These are phyloP conservation scores for Sternarchorhynchus goeldii DNA, from an alignment of 2,797 vertebrate species.

Conservation along the genomic window DNA sequence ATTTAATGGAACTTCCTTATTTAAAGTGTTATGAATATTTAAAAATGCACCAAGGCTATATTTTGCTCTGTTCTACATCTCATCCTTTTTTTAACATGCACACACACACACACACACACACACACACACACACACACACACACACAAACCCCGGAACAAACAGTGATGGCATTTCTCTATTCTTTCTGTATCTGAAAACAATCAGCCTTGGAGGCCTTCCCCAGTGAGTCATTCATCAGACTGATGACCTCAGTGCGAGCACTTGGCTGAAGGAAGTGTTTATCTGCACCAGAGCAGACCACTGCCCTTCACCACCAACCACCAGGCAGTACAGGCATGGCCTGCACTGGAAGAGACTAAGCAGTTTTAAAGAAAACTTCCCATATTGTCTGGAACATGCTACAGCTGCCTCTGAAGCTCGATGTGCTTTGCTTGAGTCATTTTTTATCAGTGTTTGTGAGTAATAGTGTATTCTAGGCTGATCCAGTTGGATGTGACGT, in stretches of 20 bases:
- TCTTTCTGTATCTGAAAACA: conserved; percentile 29
- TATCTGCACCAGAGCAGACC: conserved; percentile 29
- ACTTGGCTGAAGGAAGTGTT: conserved; percentile 52
- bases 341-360: conserved; percentile 3
- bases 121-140: neutral
- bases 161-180: conserved; percentile 23
- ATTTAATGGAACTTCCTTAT: conserved; percentile 8
- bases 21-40: conserved; percentile 39
- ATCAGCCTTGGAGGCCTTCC: conserved; percentile 35
- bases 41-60: conserved; percentile 37
- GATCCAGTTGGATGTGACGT: conserved; percentile 17
- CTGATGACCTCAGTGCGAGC: conserved; percentile 47
- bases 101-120: conserved; percentile 20
- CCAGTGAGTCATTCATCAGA: conserved; percentile 43
- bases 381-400: conserved; percentile 9
- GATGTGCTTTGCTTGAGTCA: neutral
- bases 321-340: neutral
- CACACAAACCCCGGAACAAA: neutral
- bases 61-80: conserved; percentile 1
- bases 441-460: conserved; percentile 10
- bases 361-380: neutral
- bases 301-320: conserved; percentile 24
- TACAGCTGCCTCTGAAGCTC: conserved; percentile 17
- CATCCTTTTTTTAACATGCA: neutral
- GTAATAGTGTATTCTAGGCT: conserved; percentile 12